Conservation (phyloP, 2,888 invertebrate species). For the Ommatoiulus sabulosus region DNA sequence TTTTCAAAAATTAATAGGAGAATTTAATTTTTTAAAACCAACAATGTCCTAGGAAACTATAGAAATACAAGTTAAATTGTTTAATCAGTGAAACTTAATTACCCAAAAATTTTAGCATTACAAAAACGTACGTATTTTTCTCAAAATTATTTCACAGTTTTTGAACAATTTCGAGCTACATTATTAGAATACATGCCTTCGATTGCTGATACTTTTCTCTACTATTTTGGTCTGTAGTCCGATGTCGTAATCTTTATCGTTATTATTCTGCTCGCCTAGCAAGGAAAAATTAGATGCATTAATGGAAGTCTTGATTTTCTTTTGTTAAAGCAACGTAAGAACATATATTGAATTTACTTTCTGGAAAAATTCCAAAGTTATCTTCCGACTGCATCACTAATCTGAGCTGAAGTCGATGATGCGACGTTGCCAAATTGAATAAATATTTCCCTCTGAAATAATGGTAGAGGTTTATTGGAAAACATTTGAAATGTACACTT, state of each 20-base stretch:
- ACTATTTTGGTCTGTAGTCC: neutral
- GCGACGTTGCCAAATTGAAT: conserved; percentile 60
- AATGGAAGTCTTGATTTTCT: neutral
- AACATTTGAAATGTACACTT: too few relatives aligned
- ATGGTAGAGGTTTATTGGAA: neutral
- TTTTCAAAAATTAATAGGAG: too few relatives aligned
- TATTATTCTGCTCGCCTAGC: neutral
- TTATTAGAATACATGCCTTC: too few relatives aligned
- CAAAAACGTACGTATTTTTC: too few relatives aligned
- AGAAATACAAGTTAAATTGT: too few relatives aligned
- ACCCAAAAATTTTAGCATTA: too few relatives aligned
- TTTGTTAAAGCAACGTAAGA: neutral
- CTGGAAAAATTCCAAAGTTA: neutral
- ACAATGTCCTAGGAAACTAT: too few relatives aligned
- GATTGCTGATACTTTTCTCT: neutral
- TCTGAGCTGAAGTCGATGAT: conserved; percentile 60
- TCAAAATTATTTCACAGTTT: too few relatives aligned
- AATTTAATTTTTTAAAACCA: too few relatives aligned
- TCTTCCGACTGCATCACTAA: neutral
- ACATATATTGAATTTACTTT: neutral
- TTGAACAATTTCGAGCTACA: too few relatives aligned
- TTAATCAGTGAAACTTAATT: too few relatives aligned
- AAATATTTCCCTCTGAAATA: conserved; percentile 59
- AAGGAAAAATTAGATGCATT: neutral
- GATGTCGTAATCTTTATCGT: neutral